These are phyloP conservation scores for Amblyopsis hoosieri DNA, from an alignment of 2,797 vertebrate species.

Conservation along the genomic window DNA sequence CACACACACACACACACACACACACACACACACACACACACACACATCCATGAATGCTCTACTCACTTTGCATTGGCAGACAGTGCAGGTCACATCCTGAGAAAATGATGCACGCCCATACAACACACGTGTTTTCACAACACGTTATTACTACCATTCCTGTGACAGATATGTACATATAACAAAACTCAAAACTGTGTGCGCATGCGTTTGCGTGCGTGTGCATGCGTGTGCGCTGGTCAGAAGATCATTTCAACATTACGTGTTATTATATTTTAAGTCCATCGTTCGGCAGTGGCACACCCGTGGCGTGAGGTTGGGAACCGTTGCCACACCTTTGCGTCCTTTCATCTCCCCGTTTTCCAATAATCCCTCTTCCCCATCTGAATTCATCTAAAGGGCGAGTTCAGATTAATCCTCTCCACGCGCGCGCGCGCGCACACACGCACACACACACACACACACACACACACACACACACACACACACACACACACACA, in stretches of 20 bases:
- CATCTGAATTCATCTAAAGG: conserved; percentile 57
- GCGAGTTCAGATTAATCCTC: conserved; percentile 57
- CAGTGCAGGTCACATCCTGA: too few species aligned
- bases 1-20: conserved; percentile 11
- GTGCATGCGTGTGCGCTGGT: too few species aligned
- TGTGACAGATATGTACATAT: too few species aligned
- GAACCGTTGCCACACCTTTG: conserved; percentile 31
- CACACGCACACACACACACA: conserved; percentile 9
- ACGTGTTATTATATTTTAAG: too few species aligned
- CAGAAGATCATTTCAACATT: too few species aligned
- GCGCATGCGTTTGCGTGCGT: too few species aligned
- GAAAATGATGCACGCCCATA: too few species aligned
- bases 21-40: conserved; percentile 15
- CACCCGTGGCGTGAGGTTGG: conserved; percentile 25
- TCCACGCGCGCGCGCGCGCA: conserved; percentile 35
- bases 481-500: conserved; percentile 1
- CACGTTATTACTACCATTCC: too few species aligned
- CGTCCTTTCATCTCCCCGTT: conserved; percentile 52
- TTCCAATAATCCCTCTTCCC: conserved; percentile 61
- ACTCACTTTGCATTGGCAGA: neutral
- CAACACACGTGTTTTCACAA: too few species aligned
- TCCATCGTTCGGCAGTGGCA: too few species aligned
- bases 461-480: conserved; percentile 1
- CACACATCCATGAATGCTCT: neutral
- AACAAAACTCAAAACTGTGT: too few species aligned